Conservation (phyloP, 2,113 vertebrate genomes). For the Prochilodus magdalenae region DNA sequence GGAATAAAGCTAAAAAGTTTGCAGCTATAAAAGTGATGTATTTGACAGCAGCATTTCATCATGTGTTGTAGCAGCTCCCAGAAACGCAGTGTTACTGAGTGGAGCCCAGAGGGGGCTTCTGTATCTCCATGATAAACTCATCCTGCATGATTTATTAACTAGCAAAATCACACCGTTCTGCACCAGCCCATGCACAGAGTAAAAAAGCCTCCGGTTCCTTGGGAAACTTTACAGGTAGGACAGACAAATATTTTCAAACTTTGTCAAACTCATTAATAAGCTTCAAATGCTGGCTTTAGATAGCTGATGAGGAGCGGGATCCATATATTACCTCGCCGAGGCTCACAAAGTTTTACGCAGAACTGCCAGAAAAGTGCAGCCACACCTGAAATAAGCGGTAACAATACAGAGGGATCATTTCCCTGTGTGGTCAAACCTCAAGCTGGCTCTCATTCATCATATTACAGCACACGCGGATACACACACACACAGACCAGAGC, state of each 20-base stretch:
- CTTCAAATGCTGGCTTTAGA: constrained; percentile 61
- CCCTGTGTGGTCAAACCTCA: constrained; percentile 18
- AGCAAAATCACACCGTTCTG: constrained; percentile 74
- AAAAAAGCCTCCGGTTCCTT: constrained; percentile 53
- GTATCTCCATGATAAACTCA: constrained; percentile 83
- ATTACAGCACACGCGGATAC: constrained; percentile 15
- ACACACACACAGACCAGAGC: not conserved
- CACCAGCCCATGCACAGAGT: constrained; percentile 51
- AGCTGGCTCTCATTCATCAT: constrained; percentile 21
- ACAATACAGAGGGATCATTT: constrained; percentile 18
- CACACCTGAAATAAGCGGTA: not conserved
- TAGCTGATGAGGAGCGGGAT: not conserved
- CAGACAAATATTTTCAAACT: constrained; percentile 53
- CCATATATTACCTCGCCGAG: not conserved
- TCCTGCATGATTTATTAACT: constrained; percentile 86
- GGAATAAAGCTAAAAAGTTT: constrained; percentile 74
- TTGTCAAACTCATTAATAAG: constrained; percentile 79
- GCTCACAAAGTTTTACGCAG: constrained; percentile 6
- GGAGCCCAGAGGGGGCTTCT: constrained; percentile 78
- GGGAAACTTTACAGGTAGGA: constrained; percentile 55
- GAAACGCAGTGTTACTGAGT: constrained; percentile 75
- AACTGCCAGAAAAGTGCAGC: not conserved
- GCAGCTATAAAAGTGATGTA: constrained; percentile 76
- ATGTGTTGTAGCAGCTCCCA: constrained; percentile 76
- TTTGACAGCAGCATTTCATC: constrained; percentile 80